These are phyloP conservation scores for Patiria pectinifera DNA, from an alignment of 53 echinoderm and acorn worm genomes.

Conservation along the genomic window DNA sequence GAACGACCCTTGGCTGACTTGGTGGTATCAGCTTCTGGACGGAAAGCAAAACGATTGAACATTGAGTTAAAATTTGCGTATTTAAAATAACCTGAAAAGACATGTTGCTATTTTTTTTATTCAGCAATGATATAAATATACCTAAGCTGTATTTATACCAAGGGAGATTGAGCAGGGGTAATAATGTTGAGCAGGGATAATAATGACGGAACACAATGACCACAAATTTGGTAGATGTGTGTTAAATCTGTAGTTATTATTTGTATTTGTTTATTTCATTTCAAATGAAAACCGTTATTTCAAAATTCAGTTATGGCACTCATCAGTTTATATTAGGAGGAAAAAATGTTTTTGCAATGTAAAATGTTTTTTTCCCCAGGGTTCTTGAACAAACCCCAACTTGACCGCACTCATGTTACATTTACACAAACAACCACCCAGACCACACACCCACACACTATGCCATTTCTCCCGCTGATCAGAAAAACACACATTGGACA, in stretches of 20 bases:
- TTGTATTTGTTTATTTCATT: too few species aligned
- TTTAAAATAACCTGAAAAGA: too few species aligned
- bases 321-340: neutral
- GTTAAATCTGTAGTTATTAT: too few species aligned
- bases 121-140: too few species aligned
- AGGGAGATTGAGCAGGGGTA: too few species aligned
- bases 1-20: slow-evolving; percentile 58
- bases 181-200: too few species aligned
- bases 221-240: too few species aligned
- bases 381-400: neutral
- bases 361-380: neutral
- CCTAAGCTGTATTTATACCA: too few species aligned
- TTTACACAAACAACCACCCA: neutral
- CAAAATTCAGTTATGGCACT: neutral
- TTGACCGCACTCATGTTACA: neutral
- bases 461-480: neutral
- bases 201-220: too few species aligned
- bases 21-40: slow-evolving; percentile 61
- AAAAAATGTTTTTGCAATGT: neutral
- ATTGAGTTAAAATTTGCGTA: too few species aligned
- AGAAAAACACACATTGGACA: neutral
- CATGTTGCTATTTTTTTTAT: too few species aligned
- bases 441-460: neutral
- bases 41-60: slow-evolving; percentile 18
- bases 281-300: too few species aligned